phyloP scores from a whole-genome alignment of 2,888 invertebrate species.

The Embidobia sp. region DNA sequence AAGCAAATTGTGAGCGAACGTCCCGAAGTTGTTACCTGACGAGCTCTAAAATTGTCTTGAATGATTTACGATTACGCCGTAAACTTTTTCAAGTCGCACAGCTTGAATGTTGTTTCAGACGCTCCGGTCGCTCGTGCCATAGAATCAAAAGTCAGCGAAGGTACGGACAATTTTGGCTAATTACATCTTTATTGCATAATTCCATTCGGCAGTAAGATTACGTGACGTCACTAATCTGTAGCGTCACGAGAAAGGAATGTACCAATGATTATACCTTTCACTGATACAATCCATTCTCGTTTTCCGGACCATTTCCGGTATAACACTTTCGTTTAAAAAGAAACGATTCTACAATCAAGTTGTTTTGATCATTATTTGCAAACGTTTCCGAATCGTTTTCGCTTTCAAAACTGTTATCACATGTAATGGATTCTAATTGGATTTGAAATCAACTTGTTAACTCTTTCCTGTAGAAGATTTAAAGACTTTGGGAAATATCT shows the following conservation, averaged over 20 bases:
- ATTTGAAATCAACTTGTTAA: slow-evolving; percentile 44
- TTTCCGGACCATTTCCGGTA: slow-evolving; percentile 36
- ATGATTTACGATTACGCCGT: slow-evolving; percentile 83
- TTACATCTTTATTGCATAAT: slow-evolving; percentile 35
- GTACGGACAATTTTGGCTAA: slow-evolving; percentile 81
- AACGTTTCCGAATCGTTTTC: too few species aligned
- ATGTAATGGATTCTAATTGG: not conserved
- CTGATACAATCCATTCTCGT: slow-evolving; percentile 54
- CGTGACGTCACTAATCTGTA: slow-evolving; percentile 56
- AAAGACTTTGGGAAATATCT: slow-evolving; percentile 25
- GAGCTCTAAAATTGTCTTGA: slow-evolving; percentile 83
- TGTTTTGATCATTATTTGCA: too few species aligned
- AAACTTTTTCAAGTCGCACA: slow-evolving; percentile 84
- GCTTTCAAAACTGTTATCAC: not conserved
- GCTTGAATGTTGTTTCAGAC: slow-evolving; percentile 87
- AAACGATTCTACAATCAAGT: not conserved
- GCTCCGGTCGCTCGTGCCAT: slow-evolving; percentile 82
- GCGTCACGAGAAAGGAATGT: slow-evolving; percentile 59
- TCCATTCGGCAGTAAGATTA: slow-evolving; percentile 24
- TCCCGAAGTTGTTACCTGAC: slow-evolving; percentile 83
- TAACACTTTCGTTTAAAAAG: slow-evolving; percentile 35
- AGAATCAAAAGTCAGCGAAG: slow-evolving; percentile 89
- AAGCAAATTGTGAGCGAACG: slow-evolving; percentile 83
- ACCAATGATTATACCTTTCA: slow-evolving; percentile 67
- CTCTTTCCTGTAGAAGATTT: slow-evolving; percentile 51